Percentiles rank a stretch among this genome's conserved stretches.
Evolutionary conservation across 1,140 invertebrate species (phyloP).

Genomic region (Bombus fervidus): DNA sequence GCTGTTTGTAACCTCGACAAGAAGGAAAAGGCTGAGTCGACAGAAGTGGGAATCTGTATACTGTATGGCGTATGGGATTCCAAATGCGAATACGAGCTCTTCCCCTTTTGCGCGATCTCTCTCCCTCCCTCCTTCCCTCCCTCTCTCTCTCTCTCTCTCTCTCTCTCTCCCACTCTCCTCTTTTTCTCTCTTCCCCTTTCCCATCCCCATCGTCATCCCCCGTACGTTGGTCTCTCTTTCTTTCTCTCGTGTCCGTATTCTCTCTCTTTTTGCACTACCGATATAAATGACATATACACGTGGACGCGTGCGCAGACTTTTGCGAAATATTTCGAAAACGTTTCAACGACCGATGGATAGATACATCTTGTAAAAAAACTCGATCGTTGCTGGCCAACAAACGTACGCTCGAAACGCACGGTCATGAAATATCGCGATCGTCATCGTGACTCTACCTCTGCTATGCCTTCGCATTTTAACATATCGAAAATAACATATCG

Average conservation of each 20-base stretch:
- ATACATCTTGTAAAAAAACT: background rate
- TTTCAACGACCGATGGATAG: background rate
- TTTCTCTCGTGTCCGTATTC: background rate
- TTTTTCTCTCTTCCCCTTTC: too few species aligned
- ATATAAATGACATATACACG: background rate
- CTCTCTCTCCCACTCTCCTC: background rate
- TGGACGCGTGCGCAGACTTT: too few species aligned
- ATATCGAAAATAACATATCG: background rate
- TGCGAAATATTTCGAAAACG: background rate
- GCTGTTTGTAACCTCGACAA: conserved; percentile 46
- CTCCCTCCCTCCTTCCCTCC: too few species aligned
- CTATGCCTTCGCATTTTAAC: background rate
- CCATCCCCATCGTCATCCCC: background rate
- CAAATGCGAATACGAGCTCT: conserved; percentile 29
- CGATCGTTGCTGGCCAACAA: background rate
- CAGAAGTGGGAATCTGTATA: conserved; percentile 32
- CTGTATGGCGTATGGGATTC: conserved; percentile 15
- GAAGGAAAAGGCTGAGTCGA: conserved; percentile 48
- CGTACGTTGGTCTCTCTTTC: background rate
- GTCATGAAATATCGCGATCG: too few species aligned
- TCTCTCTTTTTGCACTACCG: too few species aligned
- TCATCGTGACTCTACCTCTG: background rate
- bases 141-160: background rate
- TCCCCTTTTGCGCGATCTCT: background rate
- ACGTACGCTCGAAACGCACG: too few species aligned